Evolutionary conservation across 2,888 invertebrate species (phyloP).

Genomic region (Pachydiplax longipennis): DNA sequence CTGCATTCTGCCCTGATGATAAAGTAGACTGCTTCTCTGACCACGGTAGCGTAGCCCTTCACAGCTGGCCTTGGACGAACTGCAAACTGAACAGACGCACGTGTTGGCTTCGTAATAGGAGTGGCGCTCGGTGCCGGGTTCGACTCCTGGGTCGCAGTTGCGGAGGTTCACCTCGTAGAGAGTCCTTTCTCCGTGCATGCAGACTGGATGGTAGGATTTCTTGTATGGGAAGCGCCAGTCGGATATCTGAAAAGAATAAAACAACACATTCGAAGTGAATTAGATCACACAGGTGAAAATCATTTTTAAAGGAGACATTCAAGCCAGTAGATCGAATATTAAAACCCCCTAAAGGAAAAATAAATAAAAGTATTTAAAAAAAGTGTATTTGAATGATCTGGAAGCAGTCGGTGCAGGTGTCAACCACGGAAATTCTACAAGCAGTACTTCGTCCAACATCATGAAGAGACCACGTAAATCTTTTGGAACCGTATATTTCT

Average conservation of each 20-base stretch:
- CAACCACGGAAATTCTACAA: too few relatives aligned
- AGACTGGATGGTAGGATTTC: constrained; percentile 84
- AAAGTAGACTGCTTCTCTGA: constrained; percentile 56
- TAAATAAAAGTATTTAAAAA: too few relatives aligned
- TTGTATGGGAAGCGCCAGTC: constrained; percentile 92
- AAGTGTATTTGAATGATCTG: too few relatives aligned
- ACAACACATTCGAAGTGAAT: background rate
- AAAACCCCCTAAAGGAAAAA: too few relatives aligned
- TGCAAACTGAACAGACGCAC: constrained; percentile 77
- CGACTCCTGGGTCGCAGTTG: constrained; percentile 78
- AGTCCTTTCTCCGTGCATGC: constrained; percentile 76
- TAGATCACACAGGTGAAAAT: background rate
- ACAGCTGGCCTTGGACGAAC: constrained; percentile 74
- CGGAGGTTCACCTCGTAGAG: constrained; percentile 71
- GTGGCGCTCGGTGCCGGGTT: constrained; percentile 73
- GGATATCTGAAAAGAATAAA: constrained; percentile 67
- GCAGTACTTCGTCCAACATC: too few relatives aligned
- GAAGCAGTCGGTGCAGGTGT: too few relatives aligned
- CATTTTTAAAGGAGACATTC: background rate
- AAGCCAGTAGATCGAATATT: too few relatives aligned
- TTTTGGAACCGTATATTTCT: too few relatives aligned
- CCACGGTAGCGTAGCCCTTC: constrained; percentile 68
- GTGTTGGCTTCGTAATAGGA: constrained; percentile 80
- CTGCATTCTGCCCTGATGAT: background rate
- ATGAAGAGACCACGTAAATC: too few relatives aligned